Evolutionary conservation across 1,140 invertebrate species (phyloP), one percentile per base, ranked within the genome.

Genomic region (Aphelinus certus): DNA sequence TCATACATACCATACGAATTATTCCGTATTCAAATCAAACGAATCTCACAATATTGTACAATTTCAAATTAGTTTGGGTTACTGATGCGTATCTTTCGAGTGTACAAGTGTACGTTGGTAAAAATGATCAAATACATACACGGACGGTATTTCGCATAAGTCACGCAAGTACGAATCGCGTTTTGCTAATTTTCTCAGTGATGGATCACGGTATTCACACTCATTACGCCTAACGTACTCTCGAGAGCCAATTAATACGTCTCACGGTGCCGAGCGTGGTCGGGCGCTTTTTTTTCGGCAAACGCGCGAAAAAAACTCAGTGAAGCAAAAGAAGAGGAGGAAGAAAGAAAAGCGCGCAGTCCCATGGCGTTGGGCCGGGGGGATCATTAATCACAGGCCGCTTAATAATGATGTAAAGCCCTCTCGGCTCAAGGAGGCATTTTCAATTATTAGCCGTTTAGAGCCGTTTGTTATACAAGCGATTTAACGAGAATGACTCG

Each of bases 391-490:
- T 76, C 75, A 76, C 64, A 47, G 10, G 49, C 75, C 71, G 64
- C 56, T 76, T 76, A 72, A 76, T 76, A 71, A 76, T 68, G 75
- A 67, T 76, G 68, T 76, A 76, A 76, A 62, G 51, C 63, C 46
- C 73, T 69, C 60, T 57, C 69, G 3, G 4, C 51, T 67, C 48
- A 51, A 71, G 69, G 49, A 76, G 69, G 69, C 64, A 76, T 76
- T 76, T 76, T 76, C 75, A 76, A 76, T 76, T 76, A 76, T 76
- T 76, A 76, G 64, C 75, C 75, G 69, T 76, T 76, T 76, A 76
- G 75, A 76, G 64, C 26, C 75, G 69, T 76, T 75, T 76, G 75
- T 76, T 76, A 67, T 71, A 76, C 75, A 68, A 71, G 75, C 75
- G 49, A 76, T 76, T 76, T 76, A 76, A 76, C 75, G 75, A 76